phyloP scores from a whole-genome alignment of 2,113 vertebrate genomes.

The Jacana jacana region DNA sequence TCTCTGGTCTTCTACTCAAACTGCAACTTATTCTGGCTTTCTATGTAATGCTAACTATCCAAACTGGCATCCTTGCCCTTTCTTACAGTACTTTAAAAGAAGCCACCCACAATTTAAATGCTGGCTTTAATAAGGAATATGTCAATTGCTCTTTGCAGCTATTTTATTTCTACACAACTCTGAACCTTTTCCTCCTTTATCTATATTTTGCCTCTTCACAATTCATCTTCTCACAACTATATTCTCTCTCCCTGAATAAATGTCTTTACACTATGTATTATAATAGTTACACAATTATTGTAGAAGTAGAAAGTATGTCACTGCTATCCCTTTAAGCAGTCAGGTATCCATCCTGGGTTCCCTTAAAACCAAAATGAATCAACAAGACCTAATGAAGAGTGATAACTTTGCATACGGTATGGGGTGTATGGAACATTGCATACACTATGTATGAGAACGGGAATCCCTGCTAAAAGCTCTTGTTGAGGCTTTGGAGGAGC shows the following conservation, averaged over 20 bases:
- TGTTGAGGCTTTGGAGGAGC: neutral
- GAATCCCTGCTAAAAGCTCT: neutral
- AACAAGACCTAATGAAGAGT: neutral
- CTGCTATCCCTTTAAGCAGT: neutral
- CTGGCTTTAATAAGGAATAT: neutral
- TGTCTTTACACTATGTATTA: neutral
- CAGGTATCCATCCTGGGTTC: neutral
- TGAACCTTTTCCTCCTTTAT: neutral
- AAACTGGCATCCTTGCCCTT: neutral
- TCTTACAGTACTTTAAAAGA: neutral
- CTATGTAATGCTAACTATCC: neutral
- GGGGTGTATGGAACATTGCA: neutral
- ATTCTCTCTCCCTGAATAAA: neutral
- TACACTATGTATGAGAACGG: neutral
- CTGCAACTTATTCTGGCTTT: slow-evolving; percentile 26
- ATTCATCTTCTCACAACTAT: neutral
- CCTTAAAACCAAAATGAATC: neutral
- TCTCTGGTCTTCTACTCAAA: slow-evolving; percentile 2
- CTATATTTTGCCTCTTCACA: neutral
- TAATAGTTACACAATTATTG: neutral
- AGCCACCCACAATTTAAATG: neutral
- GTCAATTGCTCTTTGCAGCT: neutral
- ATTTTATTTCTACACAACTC: slow-evolving; percentile 7
- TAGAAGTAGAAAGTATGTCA: neutral
- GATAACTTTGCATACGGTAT: neutral